A percentile compares a stretch with the other conserved stretches of the same genome.
These are phyloP conservation scores for Synanthedon vespiformis DNA, from an alignment of 2,888 invertebrate species.

Conservation along the genomic window DNA sequence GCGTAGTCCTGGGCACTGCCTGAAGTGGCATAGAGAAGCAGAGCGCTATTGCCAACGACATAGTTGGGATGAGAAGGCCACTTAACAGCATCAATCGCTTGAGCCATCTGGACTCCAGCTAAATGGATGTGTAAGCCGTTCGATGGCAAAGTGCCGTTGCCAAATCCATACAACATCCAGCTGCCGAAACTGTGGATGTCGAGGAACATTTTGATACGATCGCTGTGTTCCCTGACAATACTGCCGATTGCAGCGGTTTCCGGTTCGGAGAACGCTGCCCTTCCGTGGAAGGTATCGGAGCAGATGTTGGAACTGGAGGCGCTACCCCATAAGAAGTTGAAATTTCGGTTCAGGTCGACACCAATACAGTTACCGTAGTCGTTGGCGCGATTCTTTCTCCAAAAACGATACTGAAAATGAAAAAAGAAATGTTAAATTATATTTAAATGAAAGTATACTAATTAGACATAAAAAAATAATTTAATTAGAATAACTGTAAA, in stretches of 20 bases:
- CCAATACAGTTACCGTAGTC: slow-evolving; percentile 68
- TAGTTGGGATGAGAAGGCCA: slow-evolving; percentile 50
- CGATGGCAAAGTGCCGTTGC: slow-evolving; percentile 48
- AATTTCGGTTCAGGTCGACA: slow-evolving; percentile 83
- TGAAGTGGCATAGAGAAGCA: slow-evolving; percentile 66
- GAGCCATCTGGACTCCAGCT: slow-evolving; percentile 46
- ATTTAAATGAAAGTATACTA: no score
- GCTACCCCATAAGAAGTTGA: slow-evolving; percentile 75
- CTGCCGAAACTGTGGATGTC: slow-evolving; percentile 82
- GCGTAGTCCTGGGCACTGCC: slow-evolving; percentile 77
- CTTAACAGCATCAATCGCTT: slow-evolving; percentile 55
- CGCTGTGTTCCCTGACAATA: slow-evolving; percentile 56
- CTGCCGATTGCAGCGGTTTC: slow-evolving; percentile 72
- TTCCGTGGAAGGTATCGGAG: slow-evolving; percentile 73
- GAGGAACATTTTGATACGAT: slow-evolving; percentile 72
- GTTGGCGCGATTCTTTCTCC: slow-evolving; percentile 75
- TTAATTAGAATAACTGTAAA: no score
- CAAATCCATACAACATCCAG: slow-evolving; percentile 59
- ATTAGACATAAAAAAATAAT: not conserved
- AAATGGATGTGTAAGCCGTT: slow-evolving; percentile 50
- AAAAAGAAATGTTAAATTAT: not conserved
- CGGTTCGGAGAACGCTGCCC: slow-evolving; percentile 73
- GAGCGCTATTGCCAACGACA: slow-evolving; percentile 55
- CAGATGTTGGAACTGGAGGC: slow-evolving; percentile 64
- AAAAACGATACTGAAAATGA: slow-evolving; percentile 62